Evolutionary conservation across 1,140 invertebrate species (phyloP), one percentile per base, ranked within the genome.

Genomic region (Drosophila subpulchrella): DNA sequence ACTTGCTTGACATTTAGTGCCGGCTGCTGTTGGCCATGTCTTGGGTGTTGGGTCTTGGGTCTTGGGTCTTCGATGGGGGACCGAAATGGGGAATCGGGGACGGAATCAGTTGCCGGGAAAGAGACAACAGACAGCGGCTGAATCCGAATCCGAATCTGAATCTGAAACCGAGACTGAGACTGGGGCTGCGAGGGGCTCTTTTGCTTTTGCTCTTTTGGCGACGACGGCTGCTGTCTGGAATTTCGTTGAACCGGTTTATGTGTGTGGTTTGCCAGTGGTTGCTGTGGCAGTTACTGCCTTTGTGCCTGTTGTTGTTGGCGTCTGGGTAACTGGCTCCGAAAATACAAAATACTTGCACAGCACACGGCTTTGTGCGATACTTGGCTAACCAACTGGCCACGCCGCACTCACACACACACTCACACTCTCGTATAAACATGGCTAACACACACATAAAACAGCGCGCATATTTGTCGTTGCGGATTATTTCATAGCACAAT

Each of bases 401-500:
- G 48, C 48, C 30, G 30, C 48, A 51, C 30, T 59, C 80, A 82
- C 39, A 63, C 56, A 74, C 71, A 63, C 44, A 55, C 56, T 67
- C 56, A 46, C 20, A 59, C 62, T 60, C 24, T 27, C 11, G 24
- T 12, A 62, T 20, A 41, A 65, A 65, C 59, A 65, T 51, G 78
- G 72, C 65, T 51, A 51, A 34, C 78, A 81, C n/a, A 53, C 50
- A 53, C 30, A 57, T 44, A 20, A 77, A 66, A 70, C 77, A 83
- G 77, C 80, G 80, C 80, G 80, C 75, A 82, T 82, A 83, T 82
- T 82, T 82, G 80, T 82, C 80, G 80, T 83, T 82, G 80, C 50
- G 80, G 80, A 82, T 82, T 82, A 82, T 82, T 82, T 82, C 80
- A 82, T 83, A 83, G 80, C 70, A 83, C 59, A 82, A 83, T 83